A percentile compares a stretch with the other conserved stretches of the same genome.
phyloP scores from a whole-genome alignment of 2,888 invertebrate genomes.

The Agapetus fuscipes region DNA sequence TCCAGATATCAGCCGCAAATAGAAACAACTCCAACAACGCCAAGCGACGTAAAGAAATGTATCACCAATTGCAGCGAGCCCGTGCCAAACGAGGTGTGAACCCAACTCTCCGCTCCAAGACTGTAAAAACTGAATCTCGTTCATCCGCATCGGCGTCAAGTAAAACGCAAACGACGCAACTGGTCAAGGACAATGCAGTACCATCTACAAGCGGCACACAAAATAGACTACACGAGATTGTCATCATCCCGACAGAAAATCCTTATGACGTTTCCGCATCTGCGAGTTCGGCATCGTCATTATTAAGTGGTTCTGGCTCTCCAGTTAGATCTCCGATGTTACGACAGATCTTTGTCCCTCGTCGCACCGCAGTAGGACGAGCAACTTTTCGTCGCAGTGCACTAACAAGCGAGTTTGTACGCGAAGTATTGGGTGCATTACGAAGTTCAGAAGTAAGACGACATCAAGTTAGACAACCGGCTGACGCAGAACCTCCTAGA shows the following conservation, averaged over 20 bases:
- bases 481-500: background rate
- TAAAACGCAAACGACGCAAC: background rate
- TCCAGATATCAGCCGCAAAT: slow-evolving; percentile 41
- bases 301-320: background rate
- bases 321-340: background rate
- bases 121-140: slow-evolving; percentile 1
- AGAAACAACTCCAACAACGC: slow-evolving; percentile 38
- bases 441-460: slow-evolving; percentile 8
- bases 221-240: background rate
- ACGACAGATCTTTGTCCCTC: too few relatives aligned
- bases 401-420: slow-evolving; percentile 6
- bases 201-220: slow-evolving; percentile 8
- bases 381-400: slow-evolving; percentile 7
- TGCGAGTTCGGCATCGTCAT: background rate
- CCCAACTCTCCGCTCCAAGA: slow-evolving; percentile 32
- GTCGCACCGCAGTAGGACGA: background rate
- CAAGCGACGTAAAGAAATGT: slow-evolving; percentile 34
- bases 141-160: background rate
- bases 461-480: background rate
- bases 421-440: slow-evolving; percentile 7
- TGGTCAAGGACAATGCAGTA: background rate
- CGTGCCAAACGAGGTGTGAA: slow-evolving; percentile 38
- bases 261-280: background rate
- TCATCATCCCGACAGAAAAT: background rate
- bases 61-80: slow-evolving; percentile 33